phyloP scores from a whole-genome alignment of 2,888 invertebrate species.

The Dasysyrphus albostriatus region DNA sequence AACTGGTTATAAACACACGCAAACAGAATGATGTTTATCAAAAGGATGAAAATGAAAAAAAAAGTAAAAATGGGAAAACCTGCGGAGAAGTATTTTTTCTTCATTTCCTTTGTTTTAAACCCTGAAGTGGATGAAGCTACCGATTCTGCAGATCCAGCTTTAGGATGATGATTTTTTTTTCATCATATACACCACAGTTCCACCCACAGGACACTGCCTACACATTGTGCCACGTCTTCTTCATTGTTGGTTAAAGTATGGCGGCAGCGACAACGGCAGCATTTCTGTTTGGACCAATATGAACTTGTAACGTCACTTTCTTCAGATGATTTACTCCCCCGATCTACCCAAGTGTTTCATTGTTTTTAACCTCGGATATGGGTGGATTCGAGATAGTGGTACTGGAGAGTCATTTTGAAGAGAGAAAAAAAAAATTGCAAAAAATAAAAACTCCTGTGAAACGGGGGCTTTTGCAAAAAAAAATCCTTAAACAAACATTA shows the following conservation, averaged over 20 bases:
- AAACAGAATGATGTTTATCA: slow-evolving; percentile 61
- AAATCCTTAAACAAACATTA: slow-evolving; percentile 84
- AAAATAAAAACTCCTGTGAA: slow-evolving; percentile 64
- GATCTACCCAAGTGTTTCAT: slow-evolving; percentile 40
- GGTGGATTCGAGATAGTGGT: slow-evolving; percentile 61
- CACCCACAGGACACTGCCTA: slow-evolving; percentile 62
- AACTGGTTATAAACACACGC: slow-evolving; percentile 43
- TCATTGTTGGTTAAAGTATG: background rate
- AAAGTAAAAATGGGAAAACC: slow-evolving; percentile 10
- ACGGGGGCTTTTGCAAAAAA: slow-evolving; percentile 69
- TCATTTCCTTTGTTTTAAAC: slow-evolving; percentile 75
- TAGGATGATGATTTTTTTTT: slow-evolving; percentile 57
- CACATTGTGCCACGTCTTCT: slow-evolving; percentile 33
- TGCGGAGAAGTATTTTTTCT: slow-evolving; percentile 68
- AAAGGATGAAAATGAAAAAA: slow-evolving; percentile 55
- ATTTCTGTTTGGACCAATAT: slow-evolving; percentile 58
- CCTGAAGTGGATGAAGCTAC: slow-evolving; percentile 64
- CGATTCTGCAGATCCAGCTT: slow-evolving; percentile 54
- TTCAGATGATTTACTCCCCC: slow-evolving; percentile 75
- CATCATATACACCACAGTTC: slow-evolving; percentile 16
- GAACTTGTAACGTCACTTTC: slow-evolving; percentile 75
- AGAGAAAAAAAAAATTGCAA: slow-evolving; percentile 57
- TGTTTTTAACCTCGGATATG: slow-evolving; percentile 52
- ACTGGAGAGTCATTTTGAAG: slow-evolving; percentile 69
- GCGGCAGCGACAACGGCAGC: background rate